Conservation (phyloP, 2,113 vertebrate genomes). For the Pelusios castaneus region DNA sequence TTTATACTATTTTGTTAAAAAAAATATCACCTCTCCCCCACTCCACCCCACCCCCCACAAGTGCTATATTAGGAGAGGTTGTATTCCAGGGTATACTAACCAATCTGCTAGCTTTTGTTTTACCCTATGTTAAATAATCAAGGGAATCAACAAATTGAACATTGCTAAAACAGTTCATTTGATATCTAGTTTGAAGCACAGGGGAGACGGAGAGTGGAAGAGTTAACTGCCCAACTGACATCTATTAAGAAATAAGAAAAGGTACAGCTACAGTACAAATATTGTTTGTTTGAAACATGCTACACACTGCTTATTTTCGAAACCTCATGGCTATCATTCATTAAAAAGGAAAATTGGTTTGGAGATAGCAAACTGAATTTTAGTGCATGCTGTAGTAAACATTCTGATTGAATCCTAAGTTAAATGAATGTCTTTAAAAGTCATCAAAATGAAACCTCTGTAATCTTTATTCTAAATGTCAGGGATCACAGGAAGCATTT, state of each 20-base stretch:
- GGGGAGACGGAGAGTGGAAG: background rate
- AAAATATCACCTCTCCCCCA: background rate
- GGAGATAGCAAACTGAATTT: background rate
- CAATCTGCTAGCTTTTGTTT: background rate
- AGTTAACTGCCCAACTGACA: background rate
- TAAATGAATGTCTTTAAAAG: background rate
- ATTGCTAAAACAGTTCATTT: background rate
- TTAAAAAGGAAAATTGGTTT: background rate
- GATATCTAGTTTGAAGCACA: background rate
- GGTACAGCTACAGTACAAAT: background rate
- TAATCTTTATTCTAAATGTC: slow-evolving; percentile 4
- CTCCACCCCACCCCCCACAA: no score
- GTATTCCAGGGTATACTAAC: background rate
- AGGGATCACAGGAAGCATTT: background rate
- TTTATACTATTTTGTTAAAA: background rate
- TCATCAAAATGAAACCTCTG: background rate
- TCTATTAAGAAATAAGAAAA: background rate
- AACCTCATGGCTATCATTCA: background rate
- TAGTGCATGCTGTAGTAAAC: background rate
- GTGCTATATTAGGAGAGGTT: background rate
- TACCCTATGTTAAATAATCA: background rate
- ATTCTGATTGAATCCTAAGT: background rate
- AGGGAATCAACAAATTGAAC: background rate
- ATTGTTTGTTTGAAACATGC: background rate
- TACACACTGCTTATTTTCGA: background rate